Base-by-base conservation (phyloP, 64 coral and sea anemone genomes). In the Dendrophyllia cribrosa region DNA sequence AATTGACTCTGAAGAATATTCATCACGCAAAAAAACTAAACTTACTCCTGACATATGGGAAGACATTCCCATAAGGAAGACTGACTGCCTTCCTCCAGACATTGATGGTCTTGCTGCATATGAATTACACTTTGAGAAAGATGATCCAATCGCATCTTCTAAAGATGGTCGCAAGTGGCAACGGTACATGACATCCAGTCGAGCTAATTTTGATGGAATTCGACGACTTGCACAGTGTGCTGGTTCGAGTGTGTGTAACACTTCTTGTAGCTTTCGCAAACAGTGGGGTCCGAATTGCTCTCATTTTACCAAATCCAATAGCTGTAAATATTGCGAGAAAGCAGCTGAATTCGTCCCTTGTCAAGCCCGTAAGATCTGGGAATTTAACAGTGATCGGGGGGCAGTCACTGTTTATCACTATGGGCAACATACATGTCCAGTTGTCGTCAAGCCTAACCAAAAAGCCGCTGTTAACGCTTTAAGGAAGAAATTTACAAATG, bases 101-200 rank as follows among this genome's bases (percentile, higher is more conserved):
- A 89, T 89, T 76, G 58, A 89, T 61, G 87, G 87, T 22, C 58
- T n/a, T 20, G 22, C n/a, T 22, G 53, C 46, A 59, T 89, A 64
- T 63, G 34, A 77, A 71, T 43, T 47, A 25, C 26, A 71, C 46
- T 75, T 62, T 15, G 43, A 23, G 43, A 43, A 47, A 52, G 87
- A 47, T 19, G 23, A 89, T 60, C 62, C 43, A 77, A 89, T 89
- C 71, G 64, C 56, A 56, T 61, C 71, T 24, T 4, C 87, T 3
- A 20, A 89, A 62, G 87, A 89, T 89, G 87, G 87, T 62, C 75
- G 87, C 59, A 89, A 89, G 43, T 89, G 87, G 87, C 7, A 34
- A 45, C 70, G 87, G 77, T 89, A 89, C 48, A 15, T 51, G 7
- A 43, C 87, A 24, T 89, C 87, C 25, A 51, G 44, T 60, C 69